A percentile compares a stretch with the other conserved stretches of the same genome.
These are phyloP conservation scores for Diarsia dahlii DNA, from an alignment of 2,888 invertebrate species.

Conservation along the genomic window DNA sequence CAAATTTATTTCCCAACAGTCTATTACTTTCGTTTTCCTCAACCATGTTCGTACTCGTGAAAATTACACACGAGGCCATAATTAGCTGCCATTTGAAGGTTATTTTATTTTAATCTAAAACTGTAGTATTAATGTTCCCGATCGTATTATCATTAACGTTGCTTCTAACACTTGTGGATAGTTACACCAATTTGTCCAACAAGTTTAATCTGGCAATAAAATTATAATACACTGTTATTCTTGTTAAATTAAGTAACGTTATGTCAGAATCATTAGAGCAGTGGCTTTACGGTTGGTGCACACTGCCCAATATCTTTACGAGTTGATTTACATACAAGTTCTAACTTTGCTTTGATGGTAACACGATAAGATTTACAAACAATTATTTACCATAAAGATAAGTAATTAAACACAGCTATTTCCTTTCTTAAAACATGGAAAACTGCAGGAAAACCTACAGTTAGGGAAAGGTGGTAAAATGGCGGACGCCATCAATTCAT, in stretches of 20 bases:
- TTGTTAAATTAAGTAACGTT: conserved; percentile 80
- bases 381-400: conserved; percentile 29
- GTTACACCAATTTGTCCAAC: conserved; percentile 70
- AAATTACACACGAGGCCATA: conserved; percentile 59
- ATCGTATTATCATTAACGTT: conserved; percentile 67
- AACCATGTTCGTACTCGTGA: conserved; percentile 49
- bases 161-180: conserved; percentile 66
- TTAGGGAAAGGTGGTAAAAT: background rate
- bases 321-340: conserved; percentile 48
- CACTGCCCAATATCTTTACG: conserved; percentile 52
- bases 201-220: conserved; percentile 73
- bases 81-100: conserved; percentile 61
- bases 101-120: conserved; percentile 58
- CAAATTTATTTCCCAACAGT: conserved; percentile 36
- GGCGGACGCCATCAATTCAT: conserved; percentile 23
- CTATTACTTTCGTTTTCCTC: conserved; percentile 60
- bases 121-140: conserved; percentile 26
- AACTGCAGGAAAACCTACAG: conserved; percentile 4
- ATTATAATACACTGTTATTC: conserved; percentile 73
- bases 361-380: conserved; percentile 8
- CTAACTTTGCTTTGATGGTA: conserved; percentile 8
- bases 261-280: conserved; percentile 69
- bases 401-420: conserved; percentile 22
- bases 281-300: conserved; percentile 55
- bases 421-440: conserved; percentile 14